Conservation (phyloP, 2,797 vertebrate species). For the Peromyscus melanophrys region DNA sequence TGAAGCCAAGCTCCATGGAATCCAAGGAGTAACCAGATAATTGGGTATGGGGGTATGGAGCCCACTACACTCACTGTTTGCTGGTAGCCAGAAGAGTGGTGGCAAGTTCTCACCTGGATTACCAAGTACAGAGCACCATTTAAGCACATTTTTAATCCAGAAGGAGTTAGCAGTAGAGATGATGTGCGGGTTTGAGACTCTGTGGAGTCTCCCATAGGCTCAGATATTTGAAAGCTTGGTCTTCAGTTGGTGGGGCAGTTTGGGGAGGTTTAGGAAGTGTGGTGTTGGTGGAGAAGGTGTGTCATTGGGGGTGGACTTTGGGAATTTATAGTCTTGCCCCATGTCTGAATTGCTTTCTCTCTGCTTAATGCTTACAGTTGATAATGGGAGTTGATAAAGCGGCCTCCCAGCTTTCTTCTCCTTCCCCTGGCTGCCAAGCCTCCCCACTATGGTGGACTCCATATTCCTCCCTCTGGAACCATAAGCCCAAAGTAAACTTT, state of each 20-base stretch:
- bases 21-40: too few relatives aligned
- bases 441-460: background rate
- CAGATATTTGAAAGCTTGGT: background rate
- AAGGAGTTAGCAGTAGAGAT: background rate
- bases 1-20: too few relatives aligned
- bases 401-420: background rate
- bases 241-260: background rate
- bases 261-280: background rate
- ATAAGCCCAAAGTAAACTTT: background rate
- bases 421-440: background rate
- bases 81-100: too few relatives aligned
- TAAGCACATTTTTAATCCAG: background rate
- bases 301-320: background rate
- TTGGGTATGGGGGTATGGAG: background rate
- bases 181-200: background rate
- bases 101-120: background rate
- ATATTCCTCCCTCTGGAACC: background rate
- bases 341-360: background rate
- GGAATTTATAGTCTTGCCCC: background rate
- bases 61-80: fast-evolving
- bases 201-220: background rate
- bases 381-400: background rate
- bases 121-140: background rate
- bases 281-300: background rate
- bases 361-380: background rate